These are phyloP conservation scores for Oncorhynchus keta DNA, from an alignment of 2,113 vertebrate species.

Conservation along the genomic window DNA sequence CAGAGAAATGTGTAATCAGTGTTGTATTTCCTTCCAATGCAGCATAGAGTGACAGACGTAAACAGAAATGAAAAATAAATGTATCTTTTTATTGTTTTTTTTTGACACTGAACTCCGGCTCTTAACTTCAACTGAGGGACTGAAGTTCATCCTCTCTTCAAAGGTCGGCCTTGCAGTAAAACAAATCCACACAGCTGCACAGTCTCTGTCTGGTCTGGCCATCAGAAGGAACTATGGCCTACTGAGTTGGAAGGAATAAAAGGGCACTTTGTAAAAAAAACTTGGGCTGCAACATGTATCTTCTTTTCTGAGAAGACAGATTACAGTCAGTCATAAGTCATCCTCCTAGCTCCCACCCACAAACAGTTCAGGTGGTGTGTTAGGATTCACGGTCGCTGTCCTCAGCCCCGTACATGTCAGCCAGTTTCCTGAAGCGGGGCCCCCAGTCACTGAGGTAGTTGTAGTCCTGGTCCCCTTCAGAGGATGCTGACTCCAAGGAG, in stretches of 20 bases:
- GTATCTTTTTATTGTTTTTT: neutral
- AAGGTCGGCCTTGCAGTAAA: conserved; percentile 44
- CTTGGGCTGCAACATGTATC: neutral
- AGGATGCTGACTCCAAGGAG: conserved; percentile 86
- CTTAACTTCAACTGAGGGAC: conserved; percentile 5
- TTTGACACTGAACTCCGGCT: conserved; percentile 3
- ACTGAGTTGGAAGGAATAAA: conserved; percentile 45
- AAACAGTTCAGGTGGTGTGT: conserved; percentile 3
- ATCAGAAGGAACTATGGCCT: conserved; percentile 1
- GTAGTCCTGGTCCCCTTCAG: conserved; percentile 90
- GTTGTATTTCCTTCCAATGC: conserved; percentile 18
- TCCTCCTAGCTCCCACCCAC: conserved; percentile 5
- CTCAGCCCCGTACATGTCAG: conserved; percentile 88
- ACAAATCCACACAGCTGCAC: conserved; percentile 20
- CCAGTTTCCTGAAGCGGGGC: conserved; percentile 91
- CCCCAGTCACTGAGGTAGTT: conserved; percentile 97
- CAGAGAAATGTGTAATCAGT: neutral
- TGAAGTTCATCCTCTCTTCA: conserved; percentile 37
- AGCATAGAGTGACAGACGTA: conserved; percentile 13
- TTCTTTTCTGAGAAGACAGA: conserved; percentile 15
- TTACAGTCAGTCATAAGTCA: conserved; percentile 16
- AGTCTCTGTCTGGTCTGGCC: neutral
- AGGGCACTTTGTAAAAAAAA: conserved; percentile 49
- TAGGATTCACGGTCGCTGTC: conserved; percentile 90
- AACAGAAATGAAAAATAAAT: neutral